Evolutionary conservation across 2,888 invertebrate genomes (phyloP).

Genomic region (Melinaea marsaeus): DNA sequence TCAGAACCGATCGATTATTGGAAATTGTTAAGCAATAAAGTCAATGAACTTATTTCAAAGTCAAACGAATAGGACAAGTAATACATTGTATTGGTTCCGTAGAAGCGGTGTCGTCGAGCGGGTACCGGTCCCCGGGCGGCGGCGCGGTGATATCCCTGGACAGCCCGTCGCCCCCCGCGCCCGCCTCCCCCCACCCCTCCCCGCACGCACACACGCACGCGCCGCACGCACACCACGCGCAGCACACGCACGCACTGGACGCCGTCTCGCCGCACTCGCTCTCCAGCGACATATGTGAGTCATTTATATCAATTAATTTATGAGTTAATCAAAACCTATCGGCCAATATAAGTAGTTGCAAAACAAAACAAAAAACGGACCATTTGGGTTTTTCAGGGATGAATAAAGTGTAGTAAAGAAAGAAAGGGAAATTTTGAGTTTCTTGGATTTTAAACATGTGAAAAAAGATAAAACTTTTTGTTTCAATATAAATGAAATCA

Average conservation of each 20-base stretch:
- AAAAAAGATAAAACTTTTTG: too few species aligned
- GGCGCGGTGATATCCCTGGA: constrained; percentile 79
- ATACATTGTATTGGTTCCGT: constrained; percentile 33
- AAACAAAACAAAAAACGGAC: too few species aligned
- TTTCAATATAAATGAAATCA: too few species aligned
- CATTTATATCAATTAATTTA: neutral
- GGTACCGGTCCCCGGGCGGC: constrained; percentile 78
- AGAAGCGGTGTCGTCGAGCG: constrained; percentile 78
- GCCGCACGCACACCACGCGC: constrained; percentile 29
- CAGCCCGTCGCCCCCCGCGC: constrained; percentile 79
- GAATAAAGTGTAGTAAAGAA: too few species aligned
- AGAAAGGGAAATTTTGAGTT: too few species aligned
- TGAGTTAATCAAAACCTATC: too few species aligned
- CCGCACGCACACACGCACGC: constrained; percentile 34
- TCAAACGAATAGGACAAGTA: neutral
- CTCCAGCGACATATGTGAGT: constrained; percentile 41
- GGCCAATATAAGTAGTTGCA: too few species aligned
- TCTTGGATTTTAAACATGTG: too few species aligned
- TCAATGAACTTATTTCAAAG: neutral
- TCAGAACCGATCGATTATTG: too few species aligned
- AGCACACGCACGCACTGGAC: constrained; percentile 33
- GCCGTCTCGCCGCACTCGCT: constrained; percentile 33
- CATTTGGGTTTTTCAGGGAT: too few species aligned
- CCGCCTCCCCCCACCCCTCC: constrained; percentile 42
- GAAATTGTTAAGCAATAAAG: too few species aligned